phyloP scores from a whole-genome alignment of 2,888 invertebrate species.

The Agrotis exclamationis region DNA sequence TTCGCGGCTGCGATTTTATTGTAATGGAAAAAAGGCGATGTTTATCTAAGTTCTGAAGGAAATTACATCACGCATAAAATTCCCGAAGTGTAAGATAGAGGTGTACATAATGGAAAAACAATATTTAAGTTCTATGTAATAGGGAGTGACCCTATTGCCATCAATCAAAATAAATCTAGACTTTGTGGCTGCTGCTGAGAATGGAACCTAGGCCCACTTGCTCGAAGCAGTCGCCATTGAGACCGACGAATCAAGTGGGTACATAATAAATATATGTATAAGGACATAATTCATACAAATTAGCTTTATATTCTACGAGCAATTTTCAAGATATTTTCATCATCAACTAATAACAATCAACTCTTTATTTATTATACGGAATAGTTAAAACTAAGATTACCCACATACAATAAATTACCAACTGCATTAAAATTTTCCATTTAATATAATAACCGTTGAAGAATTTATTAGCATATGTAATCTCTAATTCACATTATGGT shows the following conservation, averaged over 20 bases:
- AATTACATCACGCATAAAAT: neutral
- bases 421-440: conserved; percentile 30
- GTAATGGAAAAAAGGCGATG: conserved; percentile 10
- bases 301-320: neutral
- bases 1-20: conserved; percentile 7
- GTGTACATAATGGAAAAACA: no score
- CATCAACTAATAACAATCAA: neutral
- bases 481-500: conserved; percentile 35
- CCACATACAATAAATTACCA: conserved; percentile 32
- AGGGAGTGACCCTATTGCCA: no score
- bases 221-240: no score
- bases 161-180: no score
- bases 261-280: no score
- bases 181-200: no score
- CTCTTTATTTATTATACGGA: conserved; percentile 3
- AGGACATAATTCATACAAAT: neutral
- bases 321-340: neutral
- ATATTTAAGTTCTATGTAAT: no score
- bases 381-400: conserved; percentile 1
- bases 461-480: conserved; percentile 47
- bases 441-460: conserved; percentile 42
- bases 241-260: no score
- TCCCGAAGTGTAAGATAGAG: no score
- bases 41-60: conserved; percentile 21
- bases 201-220: no score